phyloP scores from a whole-genome alignment of 2,113 vertebrate genomes.

The Phasianus colchicus region DNA sequence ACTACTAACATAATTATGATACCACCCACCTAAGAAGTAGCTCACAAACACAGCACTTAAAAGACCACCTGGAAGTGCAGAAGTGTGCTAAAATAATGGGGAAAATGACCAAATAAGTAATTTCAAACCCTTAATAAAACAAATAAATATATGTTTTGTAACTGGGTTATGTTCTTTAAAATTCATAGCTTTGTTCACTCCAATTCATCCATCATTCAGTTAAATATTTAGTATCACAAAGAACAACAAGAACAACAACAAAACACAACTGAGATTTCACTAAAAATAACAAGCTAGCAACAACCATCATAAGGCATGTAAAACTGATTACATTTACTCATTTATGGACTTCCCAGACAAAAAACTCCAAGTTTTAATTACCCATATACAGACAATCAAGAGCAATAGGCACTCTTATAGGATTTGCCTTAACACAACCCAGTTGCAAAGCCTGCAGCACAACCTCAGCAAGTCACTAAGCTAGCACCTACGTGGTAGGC shows the following conservation, averaged over 20 bases:
- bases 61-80: slow-evolving; percentile 18
- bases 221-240: neutral
- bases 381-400: neutral
- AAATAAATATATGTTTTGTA: neutral
- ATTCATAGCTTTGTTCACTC: fast-evolving
- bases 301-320: neutral
- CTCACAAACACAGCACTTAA: neutral
- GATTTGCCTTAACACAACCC: neutral
- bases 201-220: neutral
- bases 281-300: neutral
- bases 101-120: neutral
- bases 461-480: neutral
- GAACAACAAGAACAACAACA: neutral
- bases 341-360: neutral
- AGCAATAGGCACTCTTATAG: neutral
- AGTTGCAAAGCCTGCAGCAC: neutral
- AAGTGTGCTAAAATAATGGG: neutral
- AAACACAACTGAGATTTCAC: neutral
- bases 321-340: neutral
- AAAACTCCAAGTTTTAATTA: neutral
- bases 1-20: slow-evolving; percentile 17
- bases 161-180: neutral
- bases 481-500: neutral
- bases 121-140: neutral
- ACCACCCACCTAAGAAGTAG: slow-evolving; percentile 9